phyloP scores from a whole-genome alignment of 1,140 invertebrate species.

The Kradibia gibbosae region DNA sequence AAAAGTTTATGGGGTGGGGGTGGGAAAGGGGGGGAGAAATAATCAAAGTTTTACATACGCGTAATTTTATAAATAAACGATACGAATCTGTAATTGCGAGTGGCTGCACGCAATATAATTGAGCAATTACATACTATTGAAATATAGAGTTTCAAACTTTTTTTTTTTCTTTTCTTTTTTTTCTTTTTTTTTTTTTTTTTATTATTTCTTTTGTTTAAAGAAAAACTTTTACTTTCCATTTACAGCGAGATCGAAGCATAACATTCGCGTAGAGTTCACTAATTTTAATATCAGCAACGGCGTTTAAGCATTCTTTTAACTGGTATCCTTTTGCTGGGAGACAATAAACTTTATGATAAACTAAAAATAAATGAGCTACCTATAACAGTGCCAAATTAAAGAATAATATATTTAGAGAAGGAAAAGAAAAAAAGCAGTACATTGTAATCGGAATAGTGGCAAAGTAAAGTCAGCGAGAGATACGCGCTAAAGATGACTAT shows the following conservation, averaged over 20 bases:
- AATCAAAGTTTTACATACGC: no score
- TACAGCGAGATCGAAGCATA: no score
- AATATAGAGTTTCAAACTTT: no score
- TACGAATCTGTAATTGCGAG: background rate
- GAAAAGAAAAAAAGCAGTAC: no score
- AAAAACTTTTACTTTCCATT: background rate
- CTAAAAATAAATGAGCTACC: conserved; percentile 8
- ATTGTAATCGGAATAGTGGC: conserved; percentile 30
- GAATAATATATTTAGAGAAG: conserved; percentile 13
- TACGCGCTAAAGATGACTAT: conserved; percentile 41
- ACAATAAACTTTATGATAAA: conserved; percentile 27
- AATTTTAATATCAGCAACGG: no score
- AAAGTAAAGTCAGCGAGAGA: background rate
- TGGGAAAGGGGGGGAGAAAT: no score
- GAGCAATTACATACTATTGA: background rate
- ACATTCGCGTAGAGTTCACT: no score
- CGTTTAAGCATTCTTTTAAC: background rate
- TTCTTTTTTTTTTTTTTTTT: no score
- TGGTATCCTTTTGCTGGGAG: background rate
- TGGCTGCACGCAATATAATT: background rate
- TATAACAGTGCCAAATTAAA: conserved; percentile 38
- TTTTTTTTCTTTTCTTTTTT: no score
- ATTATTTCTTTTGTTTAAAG: no score
- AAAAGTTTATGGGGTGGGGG: no score
- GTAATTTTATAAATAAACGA: no score